Base-by-base conservation (phyloP, 2,888 invertebrate genomes). In the Halictus quadricinctus region DNA sequence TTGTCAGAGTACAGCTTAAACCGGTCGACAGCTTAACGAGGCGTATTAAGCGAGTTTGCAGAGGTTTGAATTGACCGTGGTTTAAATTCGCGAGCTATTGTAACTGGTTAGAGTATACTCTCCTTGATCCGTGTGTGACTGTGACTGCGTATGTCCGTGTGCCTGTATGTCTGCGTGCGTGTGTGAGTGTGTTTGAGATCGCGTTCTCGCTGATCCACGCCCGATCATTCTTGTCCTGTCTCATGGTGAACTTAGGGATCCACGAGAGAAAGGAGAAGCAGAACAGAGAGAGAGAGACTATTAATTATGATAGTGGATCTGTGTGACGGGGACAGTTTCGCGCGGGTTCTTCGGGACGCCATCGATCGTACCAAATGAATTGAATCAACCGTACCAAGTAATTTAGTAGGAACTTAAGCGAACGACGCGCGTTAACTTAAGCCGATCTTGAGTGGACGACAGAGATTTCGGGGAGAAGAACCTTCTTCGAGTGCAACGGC, bases 281-380 rank as follows among this genome's bases (percentile, higher is more conserved):
- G 12, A 13, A 13, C 13, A 46, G 1, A 54, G 8, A 54, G 21
- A 54, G 21, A 12, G 58, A n/a, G 58, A 58, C 58, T 58, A n/a
- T 58, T 58, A 12, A 58, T 48, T 48, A 48, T 48, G 48, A 48
- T 4, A 12, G n/a, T 83, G 74, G 81, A 87, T 81, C 84, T 83
- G 88, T 6, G 88, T 5, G 88, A 89, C 88, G 84, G 79, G 18
- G 81, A 84, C 84, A 86, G 86, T 91, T 89, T 89, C 89, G 90
- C 90, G 89, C 21, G 54, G 87, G 89, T 90, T 18, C 41, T 69
- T 21, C 87, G 90, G 86, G 80, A 86, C 89, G 88, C 75, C 79
- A 48, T 89, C 91, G 90, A 91, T 91, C 90, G 91, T 92, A 94
- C 92, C 92, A 93, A 94, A 93, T 92, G 91, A 69, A 92, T 80